Conservation (phyloP, 2,797 vertebrate genomes). For the Gallinago nigripennis region DNA sequence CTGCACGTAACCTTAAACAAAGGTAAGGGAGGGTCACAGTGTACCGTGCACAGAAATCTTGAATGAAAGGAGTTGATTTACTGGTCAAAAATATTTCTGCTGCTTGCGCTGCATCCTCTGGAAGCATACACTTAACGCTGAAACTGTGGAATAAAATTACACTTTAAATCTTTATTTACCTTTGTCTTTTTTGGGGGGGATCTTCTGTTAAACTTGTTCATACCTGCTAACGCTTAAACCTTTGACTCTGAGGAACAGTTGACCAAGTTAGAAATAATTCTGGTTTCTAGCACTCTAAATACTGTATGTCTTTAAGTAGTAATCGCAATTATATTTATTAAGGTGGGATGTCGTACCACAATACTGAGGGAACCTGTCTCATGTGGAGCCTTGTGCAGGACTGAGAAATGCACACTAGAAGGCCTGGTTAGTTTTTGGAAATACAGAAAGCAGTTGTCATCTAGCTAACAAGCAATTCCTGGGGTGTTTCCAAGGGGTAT, state of each 20-base stretch:
- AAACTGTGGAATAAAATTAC: constrained; percentile 4
- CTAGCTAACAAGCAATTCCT: background rate
- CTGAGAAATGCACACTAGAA: background rate
- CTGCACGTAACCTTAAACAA: background rate
- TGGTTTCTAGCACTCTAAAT: background rate
- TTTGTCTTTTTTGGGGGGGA: background rate
- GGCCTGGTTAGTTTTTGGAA: background rate
- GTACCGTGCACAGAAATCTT: accelerated
- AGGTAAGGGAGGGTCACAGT: background rate
- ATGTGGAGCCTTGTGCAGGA: background rate
- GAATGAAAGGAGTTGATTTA: background rate
- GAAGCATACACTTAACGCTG: accelerated
- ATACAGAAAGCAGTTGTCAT: background rate
- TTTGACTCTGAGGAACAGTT: background rate
- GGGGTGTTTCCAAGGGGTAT: background rate
- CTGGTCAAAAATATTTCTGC: accelerated
- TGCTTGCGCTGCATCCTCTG: background rate
- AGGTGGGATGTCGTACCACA: background rate
- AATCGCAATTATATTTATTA: background rate
- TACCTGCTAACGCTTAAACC: background rate
- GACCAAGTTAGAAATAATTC: background rate
- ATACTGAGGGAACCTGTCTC: background rate
- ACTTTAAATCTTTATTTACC: background rate
- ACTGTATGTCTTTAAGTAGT: background rate
- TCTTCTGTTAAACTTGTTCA: background rate